Percentiles rank a stretch among this genome's conserved stretches.
phyloP scores from a whole-genome alignment of 2,113 vertebrate genomes.

The Clarias batrachus region DNA sequence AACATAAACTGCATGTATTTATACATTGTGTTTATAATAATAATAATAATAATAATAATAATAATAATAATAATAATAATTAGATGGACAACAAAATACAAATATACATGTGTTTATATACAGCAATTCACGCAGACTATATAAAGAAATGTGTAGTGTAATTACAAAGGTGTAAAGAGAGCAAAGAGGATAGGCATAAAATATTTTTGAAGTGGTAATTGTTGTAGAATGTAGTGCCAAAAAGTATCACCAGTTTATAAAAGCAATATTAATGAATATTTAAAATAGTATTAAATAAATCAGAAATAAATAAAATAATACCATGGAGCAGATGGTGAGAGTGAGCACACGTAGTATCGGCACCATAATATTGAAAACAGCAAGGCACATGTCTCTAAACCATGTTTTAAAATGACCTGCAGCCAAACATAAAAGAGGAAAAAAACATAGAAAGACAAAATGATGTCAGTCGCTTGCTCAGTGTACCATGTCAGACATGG shows the following conservation, averaged over 20 bases:
- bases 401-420: neutral
- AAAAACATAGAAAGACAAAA: slow-evolving; percentile 24
- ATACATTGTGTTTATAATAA: neutral
- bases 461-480: slow-evolving; percentile 21
- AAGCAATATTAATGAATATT: neutral
- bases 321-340: neutral
- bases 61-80: neutral
- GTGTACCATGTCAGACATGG: slow-evolving; percentile 34
- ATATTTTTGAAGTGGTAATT: neutral
- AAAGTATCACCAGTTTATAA: neutral
- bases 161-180: neutral
- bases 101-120: neutral
- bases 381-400: neutral
- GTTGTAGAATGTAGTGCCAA: neutral
- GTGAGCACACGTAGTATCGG: neutral
- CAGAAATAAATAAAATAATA: neutral
- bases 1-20: neutral
- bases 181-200: neutral
- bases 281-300: too few species aligned
- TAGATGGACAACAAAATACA: neutral
- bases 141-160: neutral
- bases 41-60: neutral
- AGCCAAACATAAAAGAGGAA: slow-evolving; percentile 19
- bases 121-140: too few species aligned
- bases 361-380: neutral